phyloP scores from a whole-genome alignment of 1,140 invertebrate species.

The Anagrus nilaparvatae region DNA sequence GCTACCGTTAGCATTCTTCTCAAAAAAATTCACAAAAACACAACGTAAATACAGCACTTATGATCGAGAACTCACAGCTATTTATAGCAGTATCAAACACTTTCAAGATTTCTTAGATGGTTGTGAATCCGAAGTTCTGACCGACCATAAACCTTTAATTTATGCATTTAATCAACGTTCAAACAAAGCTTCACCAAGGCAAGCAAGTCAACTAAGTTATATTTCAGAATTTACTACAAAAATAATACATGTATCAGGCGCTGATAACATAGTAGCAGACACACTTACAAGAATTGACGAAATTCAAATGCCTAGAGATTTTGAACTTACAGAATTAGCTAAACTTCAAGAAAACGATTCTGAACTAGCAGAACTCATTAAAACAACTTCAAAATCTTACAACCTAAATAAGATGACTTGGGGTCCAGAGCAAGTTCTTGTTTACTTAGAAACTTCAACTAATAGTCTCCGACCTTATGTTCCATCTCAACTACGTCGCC shows the following conservation, averaged over 20 bases:
- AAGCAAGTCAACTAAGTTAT: conserved; percentile 1
- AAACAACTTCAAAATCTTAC: not conserved
- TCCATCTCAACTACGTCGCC: not conserved
- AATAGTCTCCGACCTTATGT: conserved; percentile 9
- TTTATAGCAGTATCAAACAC: too few species aligned
- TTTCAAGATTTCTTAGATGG: conserved; percentile 38
- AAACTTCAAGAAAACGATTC: not conserved
- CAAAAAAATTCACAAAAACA: conserved; percentile 22
- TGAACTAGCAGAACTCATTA: not conserved
- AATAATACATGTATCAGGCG: not conserved
- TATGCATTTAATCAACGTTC: conserved; percentile 24
- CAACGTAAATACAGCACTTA: conserved; percentile 29
- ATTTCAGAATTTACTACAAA: conserved; percentile 3
- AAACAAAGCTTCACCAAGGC: conserved; percentile 19
- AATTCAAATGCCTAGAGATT: not conserved
- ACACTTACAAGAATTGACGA: not conserved
- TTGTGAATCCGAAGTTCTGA: conserved; percentile 26
- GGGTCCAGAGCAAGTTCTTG: not conserved
- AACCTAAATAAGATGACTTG: not conserved
- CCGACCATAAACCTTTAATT: conserved; percentile 36
- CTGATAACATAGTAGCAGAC: conserved; percentile 6
- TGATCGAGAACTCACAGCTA: conserved; percentile 18
- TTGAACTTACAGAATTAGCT: too few species aligned
- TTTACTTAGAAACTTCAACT: not conserved
- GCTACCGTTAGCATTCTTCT: too few species aligned